Conservation (phyloP, 2,888 invertebrate species). For the Adineta ricciae region DNA sequence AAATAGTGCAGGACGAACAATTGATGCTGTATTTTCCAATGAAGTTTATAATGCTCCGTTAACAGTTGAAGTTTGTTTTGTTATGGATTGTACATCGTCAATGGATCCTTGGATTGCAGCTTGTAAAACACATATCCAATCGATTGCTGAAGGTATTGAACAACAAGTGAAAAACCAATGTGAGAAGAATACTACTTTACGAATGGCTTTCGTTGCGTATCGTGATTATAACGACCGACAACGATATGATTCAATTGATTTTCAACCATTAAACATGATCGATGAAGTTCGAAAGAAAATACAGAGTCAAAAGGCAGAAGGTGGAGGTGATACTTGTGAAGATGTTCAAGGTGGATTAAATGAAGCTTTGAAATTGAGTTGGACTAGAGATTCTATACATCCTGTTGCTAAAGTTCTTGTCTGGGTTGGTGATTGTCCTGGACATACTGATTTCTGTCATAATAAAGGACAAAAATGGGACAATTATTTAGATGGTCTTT, state of each 20-base stretch:
- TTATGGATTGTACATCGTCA: neutral
- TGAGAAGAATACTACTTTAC: neutral
- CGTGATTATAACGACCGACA: neutral
- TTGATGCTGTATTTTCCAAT: neutral
- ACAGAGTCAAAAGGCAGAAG: neutral
- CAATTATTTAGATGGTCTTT: too few relatives aligned
- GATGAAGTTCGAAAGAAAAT: neutral
- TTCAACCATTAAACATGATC: neutral
- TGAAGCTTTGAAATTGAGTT: neutral
- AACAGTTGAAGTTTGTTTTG: neutral
- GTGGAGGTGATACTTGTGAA: neutral
- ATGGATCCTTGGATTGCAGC: neutral
- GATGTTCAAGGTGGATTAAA: slow-evolving; percentile 2
- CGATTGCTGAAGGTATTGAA: neutral
- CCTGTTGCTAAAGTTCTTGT: too few relatives aligned
- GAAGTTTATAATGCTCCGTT: neutral
- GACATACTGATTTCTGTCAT: too few relatives aligned
- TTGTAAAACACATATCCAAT: neutral
- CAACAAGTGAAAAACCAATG: neutral
- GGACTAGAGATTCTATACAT: neutral
- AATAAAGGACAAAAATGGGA: too few relatives aligned
- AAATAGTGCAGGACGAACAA: neutral
- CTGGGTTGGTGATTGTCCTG: too few relatives aligned
- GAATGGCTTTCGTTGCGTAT: slow-evolving; percentile 6
- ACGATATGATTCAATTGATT: neutral